A percentile compares a stretch with the other conserved stretches of the same genome.
Evolutionary conservation across 2,888 invertebrate species (phyloP).

Genomic region (Cabera pusaria): DNA sequence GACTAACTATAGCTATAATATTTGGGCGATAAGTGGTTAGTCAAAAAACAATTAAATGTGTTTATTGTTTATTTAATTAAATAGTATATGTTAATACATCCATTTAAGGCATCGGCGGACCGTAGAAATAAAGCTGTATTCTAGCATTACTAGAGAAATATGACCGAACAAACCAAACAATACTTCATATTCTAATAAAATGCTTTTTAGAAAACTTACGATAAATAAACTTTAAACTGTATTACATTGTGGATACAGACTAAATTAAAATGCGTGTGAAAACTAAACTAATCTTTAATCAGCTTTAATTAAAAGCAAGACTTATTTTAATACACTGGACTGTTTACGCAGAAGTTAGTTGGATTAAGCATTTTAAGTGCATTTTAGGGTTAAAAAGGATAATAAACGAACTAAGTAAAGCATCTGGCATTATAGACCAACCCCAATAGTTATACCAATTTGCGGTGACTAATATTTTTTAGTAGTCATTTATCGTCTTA

Average conservation of each 20-base stretch:
- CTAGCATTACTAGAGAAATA: conserved; percentile 54
- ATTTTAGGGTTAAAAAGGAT: neutral
- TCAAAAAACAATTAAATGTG: conserved; percentile 23
- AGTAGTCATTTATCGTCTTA: conserved; percentile 2
- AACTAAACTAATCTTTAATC: no score
- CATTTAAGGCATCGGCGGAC: conserved; percentile 57
- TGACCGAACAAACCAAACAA: conserved; percentile 13
- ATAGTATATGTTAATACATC: conserved; percentile 64
- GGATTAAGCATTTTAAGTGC: conserved; percentile 7
- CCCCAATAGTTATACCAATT: neutral
- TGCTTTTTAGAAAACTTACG: no score
- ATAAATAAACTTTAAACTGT: no score
- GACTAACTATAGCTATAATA: no score
- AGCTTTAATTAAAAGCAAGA: neutral
- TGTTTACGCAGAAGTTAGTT: conserved; percentile 1
- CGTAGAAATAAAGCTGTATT: conserved; percentile 56
- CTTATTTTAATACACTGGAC: conserved; percentile 1
- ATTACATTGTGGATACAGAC: no score
- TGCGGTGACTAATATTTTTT: no score
- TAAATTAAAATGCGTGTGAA: no score
- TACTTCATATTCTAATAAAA: conserved; percentile 1
- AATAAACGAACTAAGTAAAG: conserved; percentile 1
- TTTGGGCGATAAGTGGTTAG: no score
- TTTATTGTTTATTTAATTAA: conserved; percentile 51
- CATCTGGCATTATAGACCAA: no score